Evolutionary conservation across 1,140 invertebrate genomes (phyloP).

Genomic region (Calliphora vicina): DNA sequence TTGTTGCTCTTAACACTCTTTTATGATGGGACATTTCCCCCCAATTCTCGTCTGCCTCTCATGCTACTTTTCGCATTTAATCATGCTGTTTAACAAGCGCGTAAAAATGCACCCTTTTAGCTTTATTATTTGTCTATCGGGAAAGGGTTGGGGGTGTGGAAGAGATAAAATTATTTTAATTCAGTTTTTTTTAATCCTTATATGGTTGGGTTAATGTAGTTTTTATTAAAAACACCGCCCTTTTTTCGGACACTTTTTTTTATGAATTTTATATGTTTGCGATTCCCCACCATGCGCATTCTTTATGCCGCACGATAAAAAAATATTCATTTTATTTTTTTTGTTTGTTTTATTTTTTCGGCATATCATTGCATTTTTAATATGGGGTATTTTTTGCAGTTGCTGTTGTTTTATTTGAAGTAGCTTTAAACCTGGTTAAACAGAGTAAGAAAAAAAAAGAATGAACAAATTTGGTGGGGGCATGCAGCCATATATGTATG

Average conservation of each 20-base stretch:
- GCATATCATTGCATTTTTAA: conserved; percentile 35
- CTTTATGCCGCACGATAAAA: background rate
- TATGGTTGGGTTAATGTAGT: background rate
- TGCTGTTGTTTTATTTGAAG: background rate
- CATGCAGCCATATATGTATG: background rate
- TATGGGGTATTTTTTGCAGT: conserved; percentile 5
- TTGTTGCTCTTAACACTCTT: background rate
- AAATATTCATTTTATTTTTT: background rate
- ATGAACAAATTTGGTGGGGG: background rate
- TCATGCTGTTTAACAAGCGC: background rate
- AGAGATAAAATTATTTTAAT: conserved; percentile 14
- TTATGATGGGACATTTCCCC: background rate
- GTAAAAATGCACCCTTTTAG: conserved; percentile 1
- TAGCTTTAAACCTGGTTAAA: background rate
- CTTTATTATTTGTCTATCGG: background rate
- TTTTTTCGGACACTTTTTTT: conserved; percentile 20
- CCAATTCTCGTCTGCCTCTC: background rate
- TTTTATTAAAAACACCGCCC: conserved; percentile 7
- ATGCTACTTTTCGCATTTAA: background rate
- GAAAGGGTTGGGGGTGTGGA: too few relatives aligned
- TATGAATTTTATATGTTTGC: background rate
- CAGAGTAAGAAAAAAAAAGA: too few relatives aligned
- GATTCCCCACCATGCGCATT: background rate
- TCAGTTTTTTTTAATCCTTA: background rate
- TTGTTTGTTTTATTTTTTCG: conserved; percentile 17